Percentiles rank a stretch among this genome's conserved stretches.
These are phyloP conservation scores for Asbolus verrucosus DNA, from an alignment of 1,140 invertebrate genomes.

Conservation along the genomic window DNA sequence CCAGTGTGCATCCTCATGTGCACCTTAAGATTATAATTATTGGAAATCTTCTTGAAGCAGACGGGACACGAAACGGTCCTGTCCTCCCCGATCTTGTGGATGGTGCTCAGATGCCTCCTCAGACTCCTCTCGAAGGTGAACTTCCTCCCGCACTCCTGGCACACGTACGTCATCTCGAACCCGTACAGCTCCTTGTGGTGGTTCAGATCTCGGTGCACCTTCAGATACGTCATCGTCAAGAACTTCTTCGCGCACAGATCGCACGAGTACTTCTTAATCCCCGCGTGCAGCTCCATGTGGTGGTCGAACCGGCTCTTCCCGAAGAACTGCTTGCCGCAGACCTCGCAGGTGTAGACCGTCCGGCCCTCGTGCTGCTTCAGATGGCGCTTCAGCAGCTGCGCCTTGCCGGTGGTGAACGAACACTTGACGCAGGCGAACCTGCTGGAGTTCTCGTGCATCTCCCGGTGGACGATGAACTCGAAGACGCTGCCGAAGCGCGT, in stretches of 20 bases:
- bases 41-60: constrained; percentile 58
- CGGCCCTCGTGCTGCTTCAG: constrained; percentile 67
- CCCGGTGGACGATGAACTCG: constrained; percentile 45
- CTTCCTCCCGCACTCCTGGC: constrained; percentile 57
- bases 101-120: constrained; percentile 54
- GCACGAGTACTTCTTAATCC: constrained; percentile 62
- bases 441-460: background rate
- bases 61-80: constrained; percentile 55
- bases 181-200: constrained; percentile 56
- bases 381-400: constrained; percentile 58
- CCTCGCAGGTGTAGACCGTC: constrained; percentile 66
- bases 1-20: constrained; percentile 86
- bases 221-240: constrained; percentile 62
- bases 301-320: constrained; percentile 64
- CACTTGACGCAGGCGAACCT: constrained; percentile 22
- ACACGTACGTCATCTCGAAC: constrained; percentile 52
- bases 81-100: constrained; percentile 55
- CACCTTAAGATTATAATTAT: constrained; percentile 64
- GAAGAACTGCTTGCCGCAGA: constrained; percentile 67
- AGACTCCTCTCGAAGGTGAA: constrained; percentile 58
- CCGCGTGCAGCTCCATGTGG: constrained; percentile 62
- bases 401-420: constrained; percentile 31
- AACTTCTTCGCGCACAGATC: constrained; percentile 66
- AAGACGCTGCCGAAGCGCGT: constrained; percentile 36
- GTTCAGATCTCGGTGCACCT: constrained; percentile 61